Evolutionary conservation across 2,797 vertebrate genomes (phyloP), one percentile per base, ranked within the genome.

Genomic region (Melopsittacus undulatus): DNA sequence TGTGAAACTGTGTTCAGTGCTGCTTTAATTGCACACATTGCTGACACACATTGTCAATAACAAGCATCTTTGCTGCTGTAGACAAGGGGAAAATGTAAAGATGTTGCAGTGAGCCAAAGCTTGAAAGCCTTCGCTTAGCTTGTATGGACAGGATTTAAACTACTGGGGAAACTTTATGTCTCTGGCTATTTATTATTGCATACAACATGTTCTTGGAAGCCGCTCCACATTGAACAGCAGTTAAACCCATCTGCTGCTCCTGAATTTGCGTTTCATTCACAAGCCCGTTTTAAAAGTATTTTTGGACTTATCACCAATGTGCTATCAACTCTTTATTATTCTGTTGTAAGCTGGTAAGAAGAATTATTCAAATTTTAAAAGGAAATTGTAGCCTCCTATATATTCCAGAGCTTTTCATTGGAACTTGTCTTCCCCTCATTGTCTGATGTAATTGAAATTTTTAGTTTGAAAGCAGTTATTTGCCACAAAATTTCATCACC

Each of bases 201-300:
- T 96, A 96, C 94, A 97, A 87, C 96, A 79, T 97, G 97, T 98
- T 97, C 97, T 97, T 98, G 97, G 97, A 98, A 97, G 85, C 69
- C 30, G 77, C 87, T 95, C 61, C 66, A 51, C 88, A 95, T 83
- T 97, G 95, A 97, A 95, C 95, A 97, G 97, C 97, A 97, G 95
- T 93, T 94, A 94, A 96, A 95, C 94, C 97, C 97, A 98, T 98
- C 97, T 98, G 97, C 69, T 97, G 30, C 85, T 87, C 38, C 81
- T 96, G 78, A 83, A 91, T 84, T 97, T 95, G 92, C 67, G 67
- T 94, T 97, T 96, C 82, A 94, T 97, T 96, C 90, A 86, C 83
- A 80, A 94, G 62, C 48, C 74, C 85, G 52, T 89, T 96, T 92
- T 40, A 88, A 95, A 92, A 87, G 48, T 90, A 89, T 91, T 94